Evolutionary conservation across 2,797 vertebrate species (phyloP), one percentile per base, ranked within the genome.

Genomic region (Molossus alvarezi): DNA sequence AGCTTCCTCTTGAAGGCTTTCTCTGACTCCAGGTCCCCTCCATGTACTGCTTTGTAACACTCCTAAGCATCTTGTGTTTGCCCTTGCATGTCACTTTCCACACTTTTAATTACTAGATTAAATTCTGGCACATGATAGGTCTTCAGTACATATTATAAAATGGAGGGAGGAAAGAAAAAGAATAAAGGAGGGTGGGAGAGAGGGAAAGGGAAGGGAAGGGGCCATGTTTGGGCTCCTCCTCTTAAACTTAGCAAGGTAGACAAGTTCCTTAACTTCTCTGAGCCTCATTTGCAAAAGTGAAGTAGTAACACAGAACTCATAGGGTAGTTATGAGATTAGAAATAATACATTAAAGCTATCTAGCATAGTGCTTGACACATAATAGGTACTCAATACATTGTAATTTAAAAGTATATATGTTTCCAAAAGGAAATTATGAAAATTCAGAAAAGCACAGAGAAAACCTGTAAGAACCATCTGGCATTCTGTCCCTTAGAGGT

Each of bases 281-380:
- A 84, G 33, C 5, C 14, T 92, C 80, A 83, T 51, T 75, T 90
- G 88, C n/a, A 84, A 85, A 79, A 73, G 37, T 25, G 29, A 69
- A 84, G 64, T 57, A 79, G 48, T 64, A 84, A 73, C 64, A 25
- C 27, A 3, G 21, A 55, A 55, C 33, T 75, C 20, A 58, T 1
- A 69, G 29, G 14, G 15, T 73, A 69, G 37, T 75, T 80, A 10
- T 57, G 33, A 96, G 77, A 80, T 79, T 79, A 94, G 81, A 83
- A 90, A 64, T 84, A 88, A 67, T 71, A 41, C 37, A 13, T 62
- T 69, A 55, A 88, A 77, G 73, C 20, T 0, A 51, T 23, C 62
- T 77, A 69, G 51, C 20, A 53, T 4, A 25, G 20, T 53, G 10
- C 14, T 51, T 89, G 87, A 53, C 12, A 37, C 20, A 9, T 75